Evolutionary conservation across 2,797 vertebrate genomes (phyloP).

Genomic region (Iguana delicatissima): DNA sequence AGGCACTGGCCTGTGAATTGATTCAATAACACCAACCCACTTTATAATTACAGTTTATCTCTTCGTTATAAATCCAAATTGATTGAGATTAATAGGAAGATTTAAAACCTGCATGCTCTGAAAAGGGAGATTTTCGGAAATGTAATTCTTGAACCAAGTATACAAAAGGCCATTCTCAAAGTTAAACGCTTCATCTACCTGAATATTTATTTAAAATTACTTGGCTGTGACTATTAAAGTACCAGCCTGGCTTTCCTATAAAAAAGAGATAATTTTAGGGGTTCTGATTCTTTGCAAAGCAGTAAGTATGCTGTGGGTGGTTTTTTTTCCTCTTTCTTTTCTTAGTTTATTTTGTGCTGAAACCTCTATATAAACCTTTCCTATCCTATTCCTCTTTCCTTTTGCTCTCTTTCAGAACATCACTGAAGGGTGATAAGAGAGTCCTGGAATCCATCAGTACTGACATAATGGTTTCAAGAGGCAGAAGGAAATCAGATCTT

Average conservation of each 20-base stretch:
- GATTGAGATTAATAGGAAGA: slow-evolving; percentile 66
- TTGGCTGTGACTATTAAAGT: slow-evolving; percentile 22
- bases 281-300: slow-evolving; percentile 45
- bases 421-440: not conserved
- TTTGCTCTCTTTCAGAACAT: not conserved
- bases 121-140: slow-evolving; percentile 54
- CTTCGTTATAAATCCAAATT: slow-evolving; percentile 66
- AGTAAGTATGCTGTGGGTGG: not conserved
- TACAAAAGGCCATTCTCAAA: slow-evolving; percentile 35
- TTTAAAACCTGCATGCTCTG: slow-evolving; percentile 38
- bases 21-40: slow-evolving; percentile 57
- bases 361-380: not conserved
- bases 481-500: not conserved
- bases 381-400: not conserved
- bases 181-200: slow-evolving; percentile 34
- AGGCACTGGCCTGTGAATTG: slow-evolving; percentile 26
- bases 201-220: slow-evolving; percentile 58
- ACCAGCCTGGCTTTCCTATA: not conserved
- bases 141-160: slow-evolving; percentile 28
- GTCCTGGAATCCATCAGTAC: slow-evolving; percentile 11
- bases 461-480: slow-evolving; percentile 16
- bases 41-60: slow-evolving; percentile 51
- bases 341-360: not conserved
- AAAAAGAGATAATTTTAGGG: slow-evolving; percentile 1
- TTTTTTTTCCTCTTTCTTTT: not conserved